Evolutionary conservation across 2,888 invertebrate species (phyloP), one percentile per base, ranked within the genome.

Genomic region (Pinctada fucata): DNA sequence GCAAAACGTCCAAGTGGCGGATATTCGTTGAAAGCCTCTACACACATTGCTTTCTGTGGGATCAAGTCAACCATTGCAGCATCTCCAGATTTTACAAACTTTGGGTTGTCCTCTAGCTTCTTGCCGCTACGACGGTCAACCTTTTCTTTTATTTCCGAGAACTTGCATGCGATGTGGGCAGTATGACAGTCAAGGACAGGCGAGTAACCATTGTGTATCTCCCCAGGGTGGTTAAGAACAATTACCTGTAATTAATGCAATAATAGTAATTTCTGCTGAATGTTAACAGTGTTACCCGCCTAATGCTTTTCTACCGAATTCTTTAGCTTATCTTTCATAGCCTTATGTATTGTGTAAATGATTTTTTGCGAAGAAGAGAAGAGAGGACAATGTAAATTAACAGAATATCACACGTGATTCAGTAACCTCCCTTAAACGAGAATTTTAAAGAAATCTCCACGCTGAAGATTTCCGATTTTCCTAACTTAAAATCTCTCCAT

Each of bases 141-240:
- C 94, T 99, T 99, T 93, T 99, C 97, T 94, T 97, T 97, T 93
- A 99, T 97, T 94, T 99, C 98, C 76, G 96, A 95, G 94, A 99
- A 99, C 94, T 99, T 99, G 95, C 99, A 99, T 92, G 99, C 99
- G 94, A 99, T 99, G 94, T 99, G 99, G 91, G 99, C 99, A 82
- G 99, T 99, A 96, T 99, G 99, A 94, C 99, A 99, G 96, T 99
- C 99, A 93, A 99, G 95, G 87, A 99, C 99, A 83, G 99, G 99
- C 84, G 99, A 97, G 94, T 99, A 99, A 85, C 99, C 99, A 93
- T 97, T 97, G 93, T 97, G 95, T 94, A 99, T 99, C 94, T 99
- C 98, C 92, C 99, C 99, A 87, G 99, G 99, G 94, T 99, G 99
- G 95, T 99, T 99, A 94, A 99, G 95, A 86, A 99, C 98, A 92